Evolutionary conservation across 2,113 vertebrate species (phyloP), one percentile per base, ranked within the genome.

Genomic region (Corvus moneduloides): DNA sequence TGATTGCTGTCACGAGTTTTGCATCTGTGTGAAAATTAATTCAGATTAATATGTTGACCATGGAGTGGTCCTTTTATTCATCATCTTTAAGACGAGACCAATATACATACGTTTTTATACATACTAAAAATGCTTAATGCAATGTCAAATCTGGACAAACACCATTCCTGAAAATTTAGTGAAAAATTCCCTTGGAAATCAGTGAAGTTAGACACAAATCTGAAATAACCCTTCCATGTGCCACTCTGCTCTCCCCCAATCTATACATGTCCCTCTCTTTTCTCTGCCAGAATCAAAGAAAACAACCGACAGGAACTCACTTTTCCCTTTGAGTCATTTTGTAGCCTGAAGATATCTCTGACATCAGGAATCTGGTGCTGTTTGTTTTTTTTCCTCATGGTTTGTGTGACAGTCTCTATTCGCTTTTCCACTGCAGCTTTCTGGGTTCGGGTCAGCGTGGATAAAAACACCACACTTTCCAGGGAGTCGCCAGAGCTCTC

Each of bases 341-440:
- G 97, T 74, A 97, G 96, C 96, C 97, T 98, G 97, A 99, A 99
- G 98, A 99, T 99, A 90, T 99, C 99, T 96, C 99, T 98, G 76
- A 99, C 99, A 58, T 99, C 99, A 48, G 99, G 99, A 93, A 99
- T 97, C 43, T 99, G 99, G 78, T 99, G 95, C 16, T 98, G 98
- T 87, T 99, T 99, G 96, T 99, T 99, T 90, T 98, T 98, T 58
- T 99, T 99, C 92, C 98, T 98, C 93, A 99, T 97, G 28, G 99
- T 99, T 97, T 99, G 99, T 13, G 98, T 98, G 68, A 99, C 97
- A 1, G 98, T 98, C 48, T 99, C 96, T 59, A 99, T 97, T 3
- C 99, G 98, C 13, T 98, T 99, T 92, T 99, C 98, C 23, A 99
- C 99, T 0, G 99, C 99, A 9, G 99, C 99, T 4, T 97, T 98